Evolutionary conservation across 1,140 invertebrate species (phyloP).

Genomic region (Drosophila fuyamai): DNA sequence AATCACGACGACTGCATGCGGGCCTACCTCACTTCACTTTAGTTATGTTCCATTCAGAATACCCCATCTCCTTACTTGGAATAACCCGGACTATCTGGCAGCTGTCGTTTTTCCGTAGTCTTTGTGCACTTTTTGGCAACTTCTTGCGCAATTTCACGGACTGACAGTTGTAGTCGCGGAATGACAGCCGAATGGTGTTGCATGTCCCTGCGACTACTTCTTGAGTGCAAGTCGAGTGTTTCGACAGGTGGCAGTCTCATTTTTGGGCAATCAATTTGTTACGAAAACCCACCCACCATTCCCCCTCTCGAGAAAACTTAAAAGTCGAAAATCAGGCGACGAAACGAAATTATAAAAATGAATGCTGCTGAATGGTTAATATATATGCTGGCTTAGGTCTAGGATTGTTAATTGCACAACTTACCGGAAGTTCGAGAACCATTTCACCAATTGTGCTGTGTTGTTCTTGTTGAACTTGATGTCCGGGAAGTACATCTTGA

Average conservation of each 20-base stretch:
- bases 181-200: slow-evolving; percentile 52
- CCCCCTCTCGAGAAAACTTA: neutral
- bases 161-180: slow-evolving; percentile 59
- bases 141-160: slow-evolving; percentile 58
- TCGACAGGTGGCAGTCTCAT: slow-evolving; percentile 67
- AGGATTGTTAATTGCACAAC: slow-evolving; percentile 80
- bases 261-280: slow-evolving; percentile 39
- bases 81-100: slow-evolving; percentile 24
- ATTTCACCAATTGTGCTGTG: slow-evolving; percentile 99
- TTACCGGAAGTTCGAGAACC: slow-evolving; percentile 99
- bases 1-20: slow-evolving; percentile 42
- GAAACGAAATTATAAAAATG: slow-evolving; percentile 70
- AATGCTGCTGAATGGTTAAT: slow-evolving; percentile 60
- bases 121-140: slow-evolving; percentile 55
- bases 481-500: slow-evolving; percentile 99
- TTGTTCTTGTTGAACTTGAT: slow-evolving; percentile 99
- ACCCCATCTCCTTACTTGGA: slow-evolving; percentile 9
- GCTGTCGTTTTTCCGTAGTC: slow-evolving; percentile 47
- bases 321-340: slow-evolving; percentile 25
- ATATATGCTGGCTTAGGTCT: slow-evolving; percentile 4
- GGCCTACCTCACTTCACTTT: slow-evolving; percentile 35
- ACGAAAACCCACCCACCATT: neutral
- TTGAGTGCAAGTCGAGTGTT: slow-evolving; percentile 71
- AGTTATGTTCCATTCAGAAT: slow-evolving; percentile 3
- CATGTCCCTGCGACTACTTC: slow-evolving; percentile 55